phyloP scores from a whole-genome alignment of 2,113 vertebrate genomes.

The Abramis brama region DNA sequence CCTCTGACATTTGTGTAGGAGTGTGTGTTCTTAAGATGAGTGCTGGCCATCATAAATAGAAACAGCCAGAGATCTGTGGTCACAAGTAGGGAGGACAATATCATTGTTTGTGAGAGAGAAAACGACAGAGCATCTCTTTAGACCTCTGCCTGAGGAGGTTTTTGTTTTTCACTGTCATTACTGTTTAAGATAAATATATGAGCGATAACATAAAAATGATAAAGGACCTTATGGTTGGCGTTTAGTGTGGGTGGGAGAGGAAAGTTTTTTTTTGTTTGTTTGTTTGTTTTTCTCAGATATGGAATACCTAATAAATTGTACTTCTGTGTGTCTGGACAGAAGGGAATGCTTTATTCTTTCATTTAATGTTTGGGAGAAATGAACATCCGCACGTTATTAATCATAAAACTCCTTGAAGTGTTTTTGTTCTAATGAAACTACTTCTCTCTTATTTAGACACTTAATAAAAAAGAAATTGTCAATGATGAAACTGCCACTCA shows the following conservation, averaged over 20 bases:
- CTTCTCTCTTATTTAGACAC: constrained; percentile 2
- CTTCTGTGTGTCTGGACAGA: neutral
- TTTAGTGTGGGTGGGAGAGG: neutral
- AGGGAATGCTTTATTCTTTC: neutral
- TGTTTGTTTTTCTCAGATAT: neutral
- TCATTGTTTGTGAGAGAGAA: neutral
- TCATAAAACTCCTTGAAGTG: constrained; percentile 23
- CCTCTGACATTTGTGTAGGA: constrained; percentile 65
- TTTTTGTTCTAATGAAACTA: constrained; percentile 37
- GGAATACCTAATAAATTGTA: neutral
- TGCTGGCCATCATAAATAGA: constrained; percentile 38
- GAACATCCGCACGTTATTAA: neutral
- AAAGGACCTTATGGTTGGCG: constrained; percentile 8
- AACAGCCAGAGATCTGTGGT: constrained; percentile 22
- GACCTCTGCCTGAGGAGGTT: neutral
- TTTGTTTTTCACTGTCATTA: neutral
- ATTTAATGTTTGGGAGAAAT: neutral
- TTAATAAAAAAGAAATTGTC: constrained; percentile 39
- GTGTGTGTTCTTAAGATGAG: constrained; percentile 45
- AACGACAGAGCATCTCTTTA: neutral
- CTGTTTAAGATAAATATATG: neutral
- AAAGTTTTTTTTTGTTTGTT: neutral
- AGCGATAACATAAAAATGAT: neutral
- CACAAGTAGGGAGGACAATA: neutral
- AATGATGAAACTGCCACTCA: constrained; percentile 29